Conservation (phyloP, 1,140 invertebrate genomes). For the Batillaria attramentaria region DNA sequence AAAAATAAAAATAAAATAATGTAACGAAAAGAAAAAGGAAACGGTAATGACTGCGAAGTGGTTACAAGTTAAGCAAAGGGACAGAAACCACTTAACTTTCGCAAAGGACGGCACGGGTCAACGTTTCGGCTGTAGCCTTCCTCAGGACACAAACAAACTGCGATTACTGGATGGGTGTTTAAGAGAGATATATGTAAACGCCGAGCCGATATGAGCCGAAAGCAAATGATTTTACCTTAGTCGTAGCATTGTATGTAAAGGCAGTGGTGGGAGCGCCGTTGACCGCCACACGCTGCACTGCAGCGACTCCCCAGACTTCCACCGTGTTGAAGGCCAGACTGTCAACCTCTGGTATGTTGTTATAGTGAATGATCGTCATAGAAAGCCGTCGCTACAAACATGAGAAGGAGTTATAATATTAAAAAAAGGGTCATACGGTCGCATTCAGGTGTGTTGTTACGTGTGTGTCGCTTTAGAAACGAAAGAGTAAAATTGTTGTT, state of each 20-base stretch:
- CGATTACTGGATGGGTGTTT: too few species aligned
- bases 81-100: too few species aligned
- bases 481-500: not conserved
- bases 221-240: too few species aligned
- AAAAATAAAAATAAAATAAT: too few species aligned
- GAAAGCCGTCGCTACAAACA: not conserved
- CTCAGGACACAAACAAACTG: too few species aligned
- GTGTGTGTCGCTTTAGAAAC: not conserved
- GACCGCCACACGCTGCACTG: slow-evolving; percentile 19
- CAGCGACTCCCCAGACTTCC: slow-evolving; percentile 37
- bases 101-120: too few species aligned
- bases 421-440: not conserved
- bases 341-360: slow-evolving; percentile 15
- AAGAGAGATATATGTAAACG: too few species aligned
- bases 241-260: not conserved
- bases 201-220: too few species aligned
- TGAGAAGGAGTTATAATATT: not conserved
- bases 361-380: slow-evolving; percentile 26
- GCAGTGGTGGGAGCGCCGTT: not conserved
- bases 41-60: too few species aligned
- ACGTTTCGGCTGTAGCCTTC: too few species aligned
- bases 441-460: not conserved
- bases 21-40: too few species aligned
- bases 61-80: too few species aligned
- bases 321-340: slow-evolving; percentile 32